A percentile compares a stretch with the other conserved stretches of the same genome.
Evolutionary conservation across 2,888 invertebrate genomes (phyloP).

Genomic region (Cordilura impudica): DNA sequence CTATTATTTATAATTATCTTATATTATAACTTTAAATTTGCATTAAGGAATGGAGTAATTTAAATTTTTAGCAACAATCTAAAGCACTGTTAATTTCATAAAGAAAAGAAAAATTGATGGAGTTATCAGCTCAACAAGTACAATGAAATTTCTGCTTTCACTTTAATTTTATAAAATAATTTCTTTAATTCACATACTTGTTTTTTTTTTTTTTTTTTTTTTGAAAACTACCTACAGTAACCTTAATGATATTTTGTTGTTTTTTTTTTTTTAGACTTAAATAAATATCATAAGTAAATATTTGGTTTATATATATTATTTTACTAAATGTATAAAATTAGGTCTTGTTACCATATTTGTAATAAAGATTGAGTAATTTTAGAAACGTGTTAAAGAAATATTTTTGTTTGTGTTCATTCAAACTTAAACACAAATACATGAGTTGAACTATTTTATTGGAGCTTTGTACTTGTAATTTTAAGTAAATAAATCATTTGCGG

Average conservation of each 20-base stretch:
- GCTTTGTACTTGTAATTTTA: no score
- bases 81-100: background rate
- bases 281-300: background rate
- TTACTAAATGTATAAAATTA: slow-evolving; percentile 65
- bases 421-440: no score
- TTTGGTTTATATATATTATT: background rate
- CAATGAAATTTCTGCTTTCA: slow-evolving; percentile 33
- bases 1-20: background rate
- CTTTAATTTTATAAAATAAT: slow-evolving; percentile 20
- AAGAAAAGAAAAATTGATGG: background rate
- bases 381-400: no score
- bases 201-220: background rate
- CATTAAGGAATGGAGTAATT: background rate
- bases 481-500: no score
- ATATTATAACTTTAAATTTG: background rate
- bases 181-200: background rate
- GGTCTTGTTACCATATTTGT: slow-evolving; percentile 73
- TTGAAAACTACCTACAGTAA: background rate
- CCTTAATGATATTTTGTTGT: background rate
- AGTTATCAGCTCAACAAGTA: no score
- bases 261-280: background rate
- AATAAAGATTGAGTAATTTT: background rate
- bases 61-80: background rate
- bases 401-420: no score
- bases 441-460: background rate